Evolutionary conservation across 2,113 vertebrate species (phyloP).

Genomic region (Cebus imitator): DNA sequence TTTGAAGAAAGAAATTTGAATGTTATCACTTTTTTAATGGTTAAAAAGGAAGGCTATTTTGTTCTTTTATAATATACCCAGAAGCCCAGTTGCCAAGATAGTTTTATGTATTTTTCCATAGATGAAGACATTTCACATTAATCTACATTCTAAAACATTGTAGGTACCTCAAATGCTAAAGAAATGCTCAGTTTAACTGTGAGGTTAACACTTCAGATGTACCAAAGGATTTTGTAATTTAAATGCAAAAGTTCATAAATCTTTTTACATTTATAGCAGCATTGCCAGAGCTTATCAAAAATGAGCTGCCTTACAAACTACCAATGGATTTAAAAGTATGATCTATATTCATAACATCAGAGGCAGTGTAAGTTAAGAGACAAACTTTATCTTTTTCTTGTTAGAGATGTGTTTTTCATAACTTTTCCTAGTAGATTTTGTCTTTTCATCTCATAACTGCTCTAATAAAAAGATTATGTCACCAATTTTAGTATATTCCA

Average conservation of each 20-base stretch:
- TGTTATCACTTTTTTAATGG: neutral
- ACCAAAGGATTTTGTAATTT: constrained; percentile 79
- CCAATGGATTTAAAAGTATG: constrained; percentile 77
- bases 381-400: constrained; percentile 77
- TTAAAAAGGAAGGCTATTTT: constrained; percentile 37
- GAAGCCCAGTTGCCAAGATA: constrained; percentile 65
- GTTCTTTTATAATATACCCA: constrained; percentile 52
- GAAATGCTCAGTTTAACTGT: constrained; percentile 71
- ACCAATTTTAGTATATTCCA: constrained; percentile 79
- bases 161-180: constrained; percentile 66
- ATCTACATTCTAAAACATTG: constrained; percentile 55
- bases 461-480: constrained; percentile 77
- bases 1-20: constrained; percentile 6
- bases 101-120: constrained; percentile 61
- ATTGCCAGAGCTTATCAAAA: constrained; percentile 79
- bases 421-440: constrained; percentile 80
- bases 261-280: constrained; percentile 80
- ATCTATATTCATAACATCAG: constrained; percentile 79
- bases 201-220: constrained; percentile 69
- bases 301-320: constrained; percentile 54
- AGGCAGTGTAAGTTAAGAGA: constrained; percentile 76
- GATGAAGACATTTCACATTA: constrained; percentile 65
- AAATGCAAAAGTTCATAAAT: constrained; percentile 84
- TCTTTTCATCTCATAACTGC: constrained; percentile 80
- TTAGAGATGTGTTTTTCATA: constrained; percentile 74